A percentile compares a stretch with the other conserved stretches of the same genome.
phyloP scores from a whole-genome alignment of 1,140 invertebrate species.

The Hylaeus anthracinus region DNA sequence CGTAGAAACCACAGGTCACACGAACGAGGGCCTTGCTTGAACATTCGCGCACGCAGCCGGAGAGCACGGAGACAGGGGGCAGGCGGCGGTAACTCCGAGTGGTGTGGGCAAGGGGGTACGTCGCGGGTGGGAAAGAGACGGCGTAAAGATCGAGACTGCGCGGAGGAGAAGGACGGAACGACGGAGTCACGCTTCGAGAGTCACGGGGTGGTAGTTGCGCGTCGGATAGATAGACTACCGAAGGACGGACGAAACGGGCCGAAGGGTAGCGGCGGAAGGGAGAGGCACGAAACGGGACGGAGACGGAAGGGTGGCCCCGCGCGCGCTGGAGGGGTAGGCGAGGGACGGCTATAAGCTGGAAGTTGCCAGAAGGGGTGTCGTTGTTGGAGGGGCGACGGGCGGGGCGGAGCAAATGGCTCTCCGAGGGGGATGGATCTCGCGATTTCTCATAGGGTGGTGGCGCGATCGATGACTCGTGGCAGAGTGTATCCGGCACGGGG shows the following conservation, averaged over 20 bases:
- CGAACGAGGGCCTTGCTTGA: conserved; percentile 53
- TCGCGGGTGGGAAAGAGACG: neutral
- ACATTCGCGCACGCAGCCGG: conserved; percentile 44
- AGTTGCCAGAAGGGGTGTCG: conserved; percentile 64
- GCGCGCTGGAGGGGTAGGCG: conserved; percentile 8
- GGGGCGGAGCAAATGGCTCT: conserved; percentile 67
- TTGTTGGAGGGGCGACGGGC: conserved; percentile 56
- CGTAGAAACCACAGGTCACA: conserved; percentile 74
- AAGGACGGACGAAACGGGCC: conserved; percentile 27
- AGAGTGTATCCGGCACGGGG: conserved; percentile 61
- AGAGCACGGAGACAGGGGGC: conserved; percentile 10
- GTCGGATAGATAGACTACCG: conserved; percentile 50
- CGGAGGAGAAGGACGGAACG: conserved; percentile 32
- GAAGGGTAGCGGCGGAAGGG: conserved; percentile 41
- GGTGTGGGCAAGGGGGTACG: neutral
- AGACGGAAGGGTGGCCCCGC: conserved; percentile 37
- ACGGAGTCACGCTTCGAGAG: conserved; percentile 60
- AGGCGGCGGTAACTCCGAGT: neutral
- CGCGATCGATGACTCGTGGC: conserved; percentile 73
- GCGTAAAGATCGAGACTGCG: conserved; percentile 38
- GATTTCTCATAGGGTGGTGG: conserved; percentile 71
- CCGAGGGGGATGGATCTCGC: conserved; percentile 63
- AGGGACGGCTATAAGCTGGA: conserved; percentile 59
- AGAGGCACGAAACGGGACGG: conserved; percentile 45
- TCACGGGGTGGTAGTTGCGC: conserved; percentile 56